Percentiles rank a stretch among this genome's conserved stretches.
Conservation (phyloP, 2,797 vertebrate genomes). For the Melanotaenia trifasciata region DNA sequence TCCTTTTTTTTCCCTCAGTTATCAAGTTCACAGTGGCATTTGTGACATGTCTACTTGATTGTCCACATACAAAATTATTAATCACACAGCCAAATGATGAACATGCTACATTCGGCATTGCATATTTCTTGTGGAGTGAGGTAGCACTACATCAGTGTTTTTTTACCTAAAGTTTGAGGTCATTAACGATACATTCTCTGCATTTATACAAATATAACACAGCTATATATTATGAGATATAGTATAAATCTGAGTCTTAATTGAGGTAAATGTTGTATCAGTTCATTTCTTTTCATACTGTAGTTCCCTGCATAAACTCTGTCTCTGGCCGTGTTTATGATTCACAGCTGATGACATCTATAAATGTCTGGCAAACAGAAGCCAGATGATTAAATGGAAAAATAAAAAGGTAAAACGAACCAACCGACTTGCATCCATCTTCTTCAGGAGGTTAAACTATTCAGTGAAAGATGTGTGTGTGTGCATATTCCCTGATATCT, state of each 20-base stretch:
- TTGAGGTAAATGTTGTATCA: conserved; percentile 75
- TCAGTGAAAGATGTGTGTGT: conserved; percentile 25
- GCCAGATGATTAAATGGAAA: conserved; percentile 66
- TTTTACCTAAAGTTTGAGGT: conserved; percentile 61
- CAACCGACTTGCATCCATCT: conserved; percentile 11
- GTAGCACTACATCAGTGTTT: conserved; percentile 76
- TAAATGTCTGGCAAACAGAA: conserved; percentile 33
- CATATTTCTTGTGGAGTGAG: conserved; percentile 75
- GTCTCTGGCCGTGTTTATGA: conserved; percentile 11
- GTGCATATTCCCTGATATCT: conserved; percentile 48
- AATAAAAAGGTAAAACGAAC: conserved; percentile 30
- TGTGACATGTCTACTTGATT: conserved; percentile 72
- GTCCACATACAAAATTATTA: conserved; percentile 70
- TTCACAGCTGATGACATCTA: conserved; percentile 42
- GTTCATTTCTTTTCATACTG: conserved; percentile 23
- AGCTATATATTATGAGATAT: conserved; percentile 58
- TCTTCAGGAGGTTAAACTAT: conserved; percentile 19
- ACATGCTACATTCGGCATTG: conserved; percentile 58
- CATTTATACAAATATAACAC: conserved; percentile 65
- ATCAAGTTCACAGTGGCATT: conserved; percentile 65
- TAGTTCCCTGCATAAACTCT: conserved; percentile 31
- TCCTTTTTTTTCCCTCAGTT: conserved; percentile 36
- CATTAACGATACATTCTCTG: conserved; percentile 67
- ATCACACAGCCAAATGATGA: conserved; percentile 55
- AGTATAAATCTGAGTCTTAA: conserved; percentile 53